Base-by-base conservation (phyloP, 2,888 invertebrate species). In the Romanomermis culicivorax region DNA sequence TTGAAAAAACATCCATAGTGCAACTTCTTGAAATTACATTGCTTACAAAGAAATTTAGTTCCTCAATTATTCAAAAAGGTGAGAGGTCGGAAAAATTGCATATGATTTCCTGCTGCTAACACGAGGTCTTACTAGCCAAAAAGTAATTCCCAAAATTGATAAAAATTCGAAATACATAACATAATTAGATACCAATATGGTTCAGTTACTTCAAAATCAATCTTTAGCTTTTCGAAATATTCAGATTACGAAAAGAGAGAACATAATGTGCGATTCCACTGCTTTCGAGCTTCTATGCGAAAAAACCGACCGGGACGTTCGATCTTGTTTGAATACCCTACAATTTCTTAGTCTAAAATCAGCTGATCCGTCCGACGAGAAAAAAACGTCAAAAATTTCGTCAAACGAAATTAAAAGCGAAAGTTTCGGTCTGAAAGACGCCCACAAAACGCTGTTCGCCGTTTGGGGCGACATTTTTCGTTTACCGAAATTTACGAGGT, bases 251-350 rank as follows among this genome's bases (percentile, higher is more conserved):
- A 69, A 69, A 29, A 72, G 74, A 25, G 85, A 89, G 69, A 72
- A 77, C 0, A 70, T 91, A 50, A 70, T 74, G 53, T 78, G 81
- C 0, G 80, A 83, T 66, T 72, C 80, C 61, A 78, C 79, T 30
- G 78, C 81, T 4, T 72, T 85, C 60, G 69, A 81, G 36, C 80
- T 82, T 2, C 72, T 95, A 57, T 82, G 85, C 20, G 81, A 85
- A 62, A 83, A 85, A 62, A 81, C 83, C 2, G 79, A 79, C 53
- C 85, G 86, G 62, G 95, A 95, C 73, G 82, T 95, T 45, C 75
- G 95, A 24, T 81, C 87, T 0, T 93, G 93, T 65, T 77, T 95
- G 54, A 85, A 87, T 23, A 80, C 86, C 49, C 77, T 95, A 60
- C 87, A 89, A 66, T 71, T 58, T 20, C 25, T 29, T 29, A 30